Conservation (phyloP, 2,888 invertebrate genomes). For the Eristalis intricaria region DNA sequence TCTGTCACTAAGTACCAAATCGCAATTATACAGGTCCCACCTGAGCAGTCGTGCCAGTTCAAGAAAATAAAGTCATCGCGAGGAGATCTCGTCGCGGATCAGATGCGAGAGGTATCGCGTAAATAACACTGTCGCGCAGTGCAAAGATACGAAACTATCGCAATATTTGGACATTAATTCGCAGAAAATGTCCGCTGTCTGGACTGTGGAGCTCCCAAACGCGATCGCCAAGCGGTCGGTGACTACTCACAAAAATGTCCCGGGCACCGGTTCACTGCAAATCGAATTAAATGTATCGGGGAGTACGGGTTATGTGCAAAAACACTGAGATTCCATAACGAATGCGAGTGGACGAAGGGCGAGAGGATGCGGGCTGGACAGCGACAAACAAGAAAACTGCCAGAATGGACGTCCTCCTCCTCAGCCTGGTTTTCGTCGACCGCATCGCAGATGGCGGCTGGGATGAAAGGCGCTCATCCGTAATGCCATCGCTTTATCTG, state of each 20-base stretch:
- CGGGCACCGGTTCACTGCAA: conserved; percentile 53
- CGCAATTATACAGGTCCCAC: conserved; percentile 56
- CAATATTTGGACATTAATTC: conserved; percentile 70
- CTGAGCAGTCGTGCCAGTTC: conserved; percentile 11
- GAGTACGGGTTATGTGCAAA: conserved; percentile 42
- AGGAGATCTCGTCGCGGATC: conserved; percentile 17
- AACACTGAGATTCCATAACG: conserved; percentile 70
- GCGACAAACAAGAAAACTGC: conserved; percentile 66
- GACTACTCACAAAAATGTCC: conserved; percentile 48
- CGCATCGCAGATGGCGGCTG: conserved; percentile 46
- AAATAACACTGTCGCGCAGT: conserved; percentile 62
- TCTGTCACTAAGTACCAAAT: conserved; percentile 67
- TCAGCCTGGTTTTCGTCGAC: background rate
- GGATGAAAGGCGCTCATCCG: conserved; percentile 71
- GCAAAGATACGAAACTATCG: conserved; percentile 60
- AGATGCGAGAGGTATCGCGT: conserved; percentile 66
- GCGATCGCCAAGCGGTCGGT: conserved; percentile 18
- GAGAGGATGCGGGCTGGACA: conserved; percentile 1
- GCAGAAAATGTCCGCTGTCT: conserved; percentile 44
- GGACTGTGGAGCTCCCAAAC: conserved; percentile 17
- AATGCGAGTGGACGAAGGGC: conserved; percentile 39
- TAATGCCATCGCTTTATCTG: conserved; percentile 67
- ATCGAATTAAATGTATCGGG: conserved; percentile 65
- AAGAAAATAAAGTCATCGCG: conserved; percentile 50
- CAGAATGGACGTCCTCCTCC: conserved; percentile 42